Evolutionary conservation across 2,888 invertebrate genomes (phyloP), one percentile per base, ranked within the genome.

Genomic region (Xiphydria camelus): DNA sequence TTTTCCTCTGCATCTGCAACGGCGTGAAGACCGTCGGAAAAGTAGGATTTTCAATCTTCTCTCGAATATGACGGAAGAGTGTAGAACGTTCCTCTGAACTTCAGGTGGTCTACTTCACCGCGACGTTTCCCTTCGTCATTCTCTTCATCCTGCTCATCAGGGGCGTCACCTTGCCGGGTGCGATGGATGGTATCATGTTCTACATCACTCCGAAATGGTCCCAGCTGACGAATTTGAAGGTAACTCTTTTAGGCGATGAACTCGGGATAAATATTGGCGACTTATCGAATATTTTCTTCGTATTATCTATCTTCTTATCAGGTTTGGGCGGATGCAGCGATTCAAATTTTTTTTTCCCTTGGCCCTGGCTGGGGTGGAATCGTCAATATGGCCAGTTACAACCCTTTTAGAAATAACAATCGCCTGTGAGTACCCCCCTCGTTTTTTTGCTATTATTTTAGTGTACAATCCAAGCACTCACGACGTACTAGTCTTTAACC

Each of bases 271-370:
- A n/a, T n/a, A n/a, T n/a, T n/a, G n/a, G n/a, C n/a, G n/a, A n/a
- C n/a, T n/a, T n/a, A n/a, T n/a, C n/a, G n/a, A n/a, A n/a, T n/a
- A n/a, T n/a, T n/a, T n/a, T n/a, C n/a, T n/a, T n/a, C n/a, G n/a
- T n/a, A n/a, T n/a, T n/a, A n/a, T 32, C 15, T 15, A 38, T 55
- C 57, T 41, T 41, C 51, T 51, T 60, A 56, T 26, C 63, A 90
- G 90, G 88, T 94, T 3, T 94, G 94, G 94, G 87, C 89, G 1
- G 93, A 94, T 73, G 94, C 94, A 1, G 91, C 92, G 0, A 86
- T 91, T n/a, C 94, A 94, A 76, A 88, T 94, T 55, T 93, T 94
- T 76, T 94, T 88, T 70, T 93, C 94, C 0, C 83, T 94, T 12
- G 94, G 94, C 2, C 89, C 91, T 0, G 91, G 91, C 4, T 90